Evolutionary conservation across 2,113 vertebrate genomes (phyloP), one percentile per base, ranked within the genome.

Genomic region (Craseonycteris thonglongyai): DNA sequence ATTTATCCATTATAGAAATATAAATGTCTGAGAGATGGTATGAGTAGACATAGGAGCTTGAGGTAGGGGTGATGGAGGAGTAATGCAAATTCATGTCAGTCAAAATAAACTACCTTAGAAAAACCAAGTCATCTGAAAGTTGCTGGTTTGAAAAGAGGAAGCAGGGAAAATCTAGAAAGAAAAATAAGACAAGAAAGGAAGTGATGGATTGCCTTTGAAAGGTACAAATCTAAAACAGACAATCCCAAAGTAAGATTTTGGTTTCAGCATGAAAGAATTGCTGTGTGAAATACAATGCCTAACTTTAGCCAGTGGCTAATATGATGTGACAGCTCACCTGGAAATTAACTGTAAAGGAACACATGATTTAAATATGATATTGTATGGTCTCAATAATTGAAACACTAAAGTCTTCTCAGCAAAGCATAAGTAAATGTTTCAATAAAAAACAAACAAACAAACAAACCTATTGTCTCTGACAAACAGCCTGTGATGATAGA

Each of bases 321-420:
- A 66, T 92, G 89, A 76, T 26, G 33, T 93, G 91, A 96, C 2
- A 68, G 95, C 66, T 93, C 86, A 90, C 76, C 86, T 94, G 85
- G 72, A 93, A 95, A 88, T 96, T 76, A 93, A 91, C 91, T 84
- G 40, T 74, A 80, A 91, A 96, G 78, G 89, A 92, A 94, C 90
- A 58, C 21, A 88, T 90, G 59, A 59, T 92, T 95, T 94, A 58
- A 92, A 94, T 85, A 47, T 51, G 35, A 84, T 84, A 56, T 58
- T 74, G 14, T 83, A 3, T 80, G n/a, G 38, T n/a, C 61, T 87
- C 65, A 69, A 11, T 79, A 78, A 88, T 42, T 75, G 69, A 96
- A 96, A 93, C 49, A 87, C 7, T 88, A 65, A 79, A 82, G 72
- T 38, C 42, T 85, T 59, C 30, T 93, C 84, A 68, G 75, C 42